These are phyloP conservation scores for Nerophis ophidion DNA, from an alignment of 2,113 vertebrate genomes.

Conservation along the genomic window DNA sequence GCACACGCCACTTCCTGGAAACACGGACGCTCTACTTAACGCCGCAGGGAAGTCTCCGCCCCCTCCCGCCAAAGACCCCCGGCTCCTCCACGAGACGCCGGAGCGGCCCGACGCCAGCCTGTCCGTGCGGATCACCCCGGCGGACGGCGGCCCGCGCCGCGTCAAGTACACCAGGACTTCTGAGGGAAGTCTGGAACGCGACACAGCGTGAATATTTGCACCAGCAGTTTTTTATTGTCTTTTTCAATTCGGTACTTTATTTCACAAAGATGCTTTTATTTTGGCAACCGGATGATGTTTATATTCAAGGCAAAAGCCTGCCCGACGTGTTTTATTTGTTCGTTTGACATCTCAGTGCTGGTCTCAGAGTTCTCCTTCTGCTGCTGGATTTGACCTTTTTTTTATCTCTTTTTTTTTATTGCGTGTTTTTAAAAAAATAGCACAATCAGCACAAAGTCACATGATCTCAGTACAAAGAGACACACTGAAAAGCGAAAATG, in stretches of 20 bases:
- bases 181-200: slow-evolving; percentile 21
- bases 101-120: slow-evolving; percentile 57
- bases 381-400: not conserved
- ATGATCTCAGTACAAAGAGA: not conserved
- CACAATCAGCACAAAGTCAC: slow-evolving; percentile 1
- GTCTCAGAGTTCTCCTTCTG: not conserved
- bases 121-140: slow-evolving; percentile 63
- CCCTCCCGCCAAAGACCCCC: slow-evolving; percentile 22
- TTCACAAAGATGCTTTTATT: slow-evolving; percentile 35
- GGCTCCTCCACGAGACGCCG: slow-evolving; percentile 18
- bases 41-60: slow-evolving; percentile 46
- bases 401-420: too few relatives aligned
- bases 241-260: slow-evolving; percentile 73
- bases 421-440: too few relatives aligned
- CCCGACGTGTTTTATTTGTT: slow-evolving; percentile 2
- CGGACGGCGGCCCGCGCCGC: slow-evolving; percentile 40
- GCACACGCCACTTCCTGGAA: slow-evolving; percentile 23
- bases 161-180: slow-evolving; percentile 56
- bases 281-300: slow-evolving; percentile 33
- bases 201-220: slow-evolving; percentile 75
- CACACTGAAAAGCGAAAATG: not conserved
- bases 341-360: slow-evolving; percentile 35
- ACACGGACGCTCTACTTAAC: slow-evolving; percentile 46
- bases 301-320: slow-evolving; percentile 16
- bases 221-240: slow-evolving; percentile 76